Conservation (phyloP, 2,113 vertebrate species). For the Semnornis frantzii region DNA sequence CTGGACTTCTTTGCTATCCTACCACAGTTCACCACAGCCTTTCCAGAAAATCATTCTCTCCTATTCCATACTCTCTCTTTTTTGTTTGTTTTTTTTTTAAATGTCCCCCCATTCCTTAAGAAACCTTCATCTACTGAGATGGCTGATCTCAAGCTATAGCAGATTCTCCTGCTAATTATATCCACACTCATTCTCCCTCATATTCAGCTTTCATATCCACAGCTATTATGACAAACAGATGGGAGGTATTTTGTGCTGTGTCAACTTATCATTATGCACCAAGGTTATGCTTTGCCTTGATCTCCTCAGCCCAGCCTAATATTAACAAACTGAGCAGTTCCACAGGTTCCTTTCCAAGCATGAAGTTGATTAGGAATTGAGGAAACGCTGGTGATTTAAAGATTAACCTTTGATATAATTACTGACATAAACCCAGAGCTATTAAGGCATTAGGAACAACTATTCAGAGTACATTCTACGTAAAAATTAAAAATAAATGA, state of each 20-base stretch:
- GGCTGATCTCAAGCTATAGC: not conserved
- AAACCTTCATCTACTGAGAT: not conserved
- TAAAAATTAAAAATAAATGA: not conserved
- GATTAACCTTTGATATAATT: conserved; percentile 62
- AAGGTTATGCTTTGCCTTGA: conserved; percentile 42
- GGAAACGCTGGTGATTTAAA: conserved; percentile 54
- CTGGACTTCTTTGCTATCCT: not conserved
- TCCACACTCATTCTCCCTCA: not conserved
- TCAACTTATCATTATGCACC: not conserved
- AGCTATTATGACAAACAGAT: conserved; percentile 9
- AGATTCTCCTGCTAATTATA: not conserved
- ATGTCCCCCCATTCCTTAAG: not conserved
- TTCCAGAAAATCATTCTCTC: not conserved
- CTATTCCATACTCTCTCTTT: not conserved
- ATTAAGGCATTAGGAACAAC: conserved; percentile 25
- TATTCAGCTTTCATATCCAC: not conserved
- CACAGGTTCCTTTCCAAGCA: not conserved
- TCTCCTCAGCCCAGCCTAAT: conserved; percentile 1
- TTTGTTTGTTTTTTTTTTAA: not conserved
- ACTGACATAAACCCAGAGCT: conserved; percentile 16
- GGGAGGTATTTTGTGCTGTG: not conserved
- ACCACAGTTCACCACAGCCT: not conserved
- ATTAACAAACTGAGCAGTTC: conserved; percentile 46
- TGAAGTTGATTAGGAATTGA: conserved; percentile 39
- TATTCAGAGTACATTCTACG: not conserved